These are phyloP conservation scores for Sinelater perroti DNA, from an alignment of 2,888 invertebrate genomes.

Conservation along the genomic window DNA sequence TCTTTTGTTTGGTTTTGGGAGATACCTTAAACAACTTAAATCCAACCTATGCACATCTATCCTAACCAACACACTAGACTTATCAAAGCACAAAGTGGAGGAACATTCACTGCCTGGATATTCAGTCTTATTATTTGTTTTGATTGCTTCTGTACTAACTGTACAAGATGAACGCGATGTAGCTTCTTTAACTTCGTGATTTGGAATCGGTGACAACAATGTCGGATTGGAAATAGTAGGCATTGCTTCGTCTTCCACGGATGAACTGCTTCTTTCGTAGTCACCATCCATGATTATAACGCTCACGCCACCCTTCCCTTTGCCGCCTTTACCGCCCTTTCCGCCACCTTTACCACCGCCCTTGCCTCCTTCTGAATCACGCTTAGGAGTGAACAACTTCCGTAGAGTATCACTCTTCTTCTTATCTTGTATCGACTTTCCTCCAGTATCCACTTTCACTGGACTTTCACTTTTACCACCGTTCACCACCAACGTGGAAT, in stretches of 20 bases:
- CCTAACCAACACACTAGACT: constrained; percentile 41
- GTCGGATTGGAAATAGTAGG: constrained; percentile 50
- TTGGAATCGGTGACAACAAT: constrained; percentile 52
- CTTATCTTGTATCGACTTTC: constrained; percentile 70
- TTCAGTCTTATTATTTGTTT: constrained; percentile 60
- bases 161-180: constrained; percentile 19
- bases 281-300: constrained; percentile 72
- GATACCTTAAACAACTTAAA: constrained; percentile 56
- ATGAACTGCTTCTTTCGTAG: constrained; percentile 61
- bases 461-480: constrained; percentile 46
- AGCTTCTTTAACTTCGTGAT: constrained; percentile 43
- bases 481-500: constrained; percentile 2
- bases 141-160: constrained; percentile 47
- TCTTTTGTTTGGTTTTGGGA: constrained; percentile 52
- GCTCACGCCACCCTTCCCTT: constrained; percentile 71
- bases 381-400: constrained; percentile 68
- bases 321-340: constrained; percentile 74
- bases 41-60: constrained; percentile 59
- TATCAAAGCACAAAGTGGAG: constrained; percentile 24
- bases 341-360: constrained; percentile 74
- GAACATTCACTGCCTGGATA: constrained; percentile 49
- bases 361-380: constrained; percentile 71
- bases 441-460: constrained; percentile 59
- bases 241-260: constrained; percentile 57
- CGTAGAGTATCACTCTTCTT: constrained; percentile 75